A percentile compares a stretch with the other conserved stretches of the same genome.
phyloP scores from a whole-genome alignment of 2,888 invertebrate genomes.

The Tiphia femorata region DNA sequence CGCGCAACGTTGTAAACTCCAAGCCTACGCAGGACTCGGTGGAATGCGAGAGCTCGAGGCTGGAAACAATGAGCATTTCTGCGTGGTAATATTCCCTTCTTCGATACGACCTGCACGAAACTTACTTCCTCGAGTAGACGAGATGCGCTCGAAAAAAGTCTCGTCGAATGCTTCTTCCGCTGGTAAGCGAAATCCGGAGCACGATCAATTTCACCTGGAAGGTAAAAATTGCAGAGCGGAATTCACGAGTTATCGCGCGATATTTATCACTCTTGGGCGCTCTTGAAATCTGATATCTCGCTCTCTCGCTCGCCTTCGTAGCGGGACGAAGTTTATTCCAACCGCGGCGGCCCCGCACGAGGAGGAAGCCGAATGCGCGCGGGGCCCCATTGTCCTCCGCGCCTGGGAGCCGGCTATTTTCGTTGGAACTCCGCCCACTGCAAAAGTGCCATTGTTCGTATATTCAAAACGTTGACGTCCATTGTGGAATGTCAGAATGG shows the following conservation, averaged over 20 bases:
- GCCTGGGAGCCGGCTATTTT: conserved; percentile 36
- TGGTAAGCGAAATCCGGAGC: neutral
- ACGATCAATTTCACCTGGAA: neutral
- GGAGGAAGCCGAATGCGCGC: conserved; percentile 7
- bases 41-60: too few species aligned
- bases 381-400: conserved; percentile 29
- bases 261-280: neutral
- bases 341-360: neutral
- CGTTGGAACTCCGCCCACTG: conserved; percentile 43
- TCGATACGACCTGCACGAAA: neutral
- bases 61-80: too few species aligned
- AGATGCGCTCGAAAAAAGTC: neutral
- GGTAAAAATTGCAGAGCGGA: neutral
- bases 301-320: neutral
- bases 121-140: neutral
- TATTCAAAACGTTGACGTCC: conserved; percentile 51
- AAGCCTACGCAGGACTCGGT: too few species aligned
- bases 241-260: conserved; percentile 1
- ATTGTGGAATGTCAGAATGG: conserved; percentile 45
- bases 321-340: conserved; percentile 22
- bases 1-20: too few species aligned
- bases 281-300: neutral
- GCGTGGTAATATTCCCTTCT: too few species aligned
- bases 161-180: neutral
- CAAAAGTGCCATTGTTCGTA: conserved; percentile 52